A percentile compares a stretch with the other conserved stretches of the same genome.
phyloP scores from a whole-genome alignment of 1,140 invertebrate species.

The Formica selysi region DNA sequence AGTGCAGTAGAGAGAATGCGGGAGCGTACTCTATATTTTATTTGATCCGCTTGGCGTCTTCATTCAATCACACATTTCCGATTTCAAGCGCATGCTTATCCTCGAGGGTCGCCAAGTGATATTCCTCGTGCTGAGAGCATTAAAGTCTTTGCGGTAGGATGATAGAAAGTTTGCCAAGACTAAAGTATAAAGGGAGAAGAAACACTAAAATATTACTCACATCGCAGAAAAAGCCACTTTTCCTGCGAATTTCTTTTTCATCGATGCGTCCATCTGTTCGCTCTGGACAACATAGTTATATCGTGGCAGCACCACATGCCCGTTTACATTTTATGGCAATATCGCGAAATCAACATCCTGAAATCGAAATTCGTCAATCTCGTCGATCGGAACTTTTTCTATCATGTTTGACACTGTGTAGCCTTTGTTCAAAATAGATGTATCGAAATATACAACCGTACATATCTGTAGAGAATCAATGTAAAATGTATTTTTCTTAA shows the following conservation, averaged over 20 bases:
- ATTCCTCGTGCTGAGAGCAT: constrained; percentile 63
- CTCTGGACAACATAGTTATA: constrained; percentile 37
- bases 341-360: constrained; percentile 49
- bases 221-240: constrained; percentile 76
- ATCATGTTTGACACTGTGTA: constrained; percentile 24
- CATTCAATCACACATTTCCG: constrained; percentile 19
- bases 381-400: constrained; percentile 52
- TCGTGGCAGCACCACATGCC: constrained; percentile 12
- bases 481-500: neutral
- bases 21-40: constrained; percentile 45
- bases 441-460: constrained; percentile 11
- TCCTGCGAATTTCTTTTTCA: constrained; percentile 66
- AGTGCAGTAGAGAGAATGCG: constrained; percentile 5
- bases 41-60: constrained; percentile 34
- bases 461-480: constrained; percentile 24
- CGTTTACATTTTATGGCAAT: constrained; percentile 13
- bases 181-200: constrained; percentile 66
- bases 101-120: constrained; percentile 33
- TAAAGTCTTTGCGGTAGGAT: constrained; percentile 66
- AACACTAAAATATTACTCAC: constrained; percentile 78
- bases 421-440: constrained; percentile 22
- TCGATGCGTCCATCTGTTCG: constrained; percentile 54
- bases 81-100: constrained; percentile 33
- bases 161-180: constrained; percentile 74
- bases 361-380: constrained; percentile 56